A percentile compares a stretch with the other conserved stretches of the same genome.
Conservation (phyloP, 2,888 invertebrate species). For the Drosophila barbarae region DNA sequence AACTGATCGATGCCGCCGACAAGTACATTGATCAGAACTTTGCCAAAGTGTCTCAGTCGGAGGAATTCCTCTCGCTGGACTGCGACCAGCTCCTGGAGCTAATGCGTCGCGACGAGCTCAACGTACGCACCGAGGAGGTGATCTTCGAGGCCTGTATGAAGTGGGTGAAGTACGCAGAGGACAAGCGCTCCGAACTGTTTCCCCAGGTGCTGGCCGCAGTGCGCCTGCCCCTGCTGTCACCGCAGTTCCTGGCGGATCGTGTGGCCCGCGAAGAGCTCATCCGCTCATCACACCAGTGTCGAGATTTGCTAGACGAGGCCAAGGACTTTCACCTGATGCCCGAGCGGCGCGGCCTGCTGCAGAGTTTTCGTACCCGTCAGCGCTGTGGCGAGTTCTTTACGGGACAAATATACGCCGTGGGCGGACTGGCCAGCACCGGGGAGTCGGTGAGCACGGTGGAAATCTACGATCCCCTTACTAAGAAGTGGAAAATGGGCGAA, state of each 20-base stretch:
- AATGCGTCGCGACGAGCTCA: slow-evolving; percentile 87
- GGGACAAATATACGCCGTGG: slow-evolving; percentile 92
- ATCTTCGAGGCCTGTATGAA: slow-evolving; percentile 91
- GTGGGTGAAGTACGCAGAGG: slow-evolving; percentile 87
- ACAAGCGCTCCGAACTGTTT: slow-evolving; percentile 82
- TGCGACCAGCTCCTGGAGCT: slow-evolving; percentile 85
- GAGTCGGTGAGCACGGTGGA: slow-evolving; percentile 92
- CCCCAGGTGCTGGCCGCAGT: slow-evolving; percentile 88
- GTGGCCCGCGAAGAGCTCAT: slow-evolving; percentile 90
- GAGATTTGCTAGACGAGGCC: slow-evolving; percentile 92
- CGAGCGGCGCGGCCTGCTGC: slow-evolving; percentile 87
- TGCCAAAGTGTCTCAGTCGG: slow-evolving; percentile 86
- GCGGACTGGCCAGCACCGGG: slow-evolving; percentile 90
- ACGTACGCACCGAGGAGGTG: slow-evolving; percentile 88
- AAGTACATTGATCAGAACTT: slow-evolving; percentile 87
- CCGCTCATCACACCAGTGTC: slow-evolving; percentile 87
- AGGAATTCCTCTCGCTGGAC: slow-evolving; percentile 85
- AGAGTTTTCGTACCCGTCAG: slow-evolving; percentile 86
- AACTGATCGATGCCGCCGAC: slow-evolving; percentile 87
- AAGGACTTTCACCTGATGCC: slow-evolving; percentile 93
- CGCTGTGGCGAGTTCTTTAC: slow-evolving; percentile 87
- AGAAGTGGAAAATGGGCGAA: slow-evolving; percentile 87
- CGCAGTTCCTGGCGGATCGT: slow-evolving; percentile 89
- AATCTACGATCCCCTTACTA: slow-evolving; percentile 86
- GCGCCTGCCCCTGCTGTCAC: slow-evolving; percentile 88